These are phyloP conservation scores for Scelioninae gen. 1 DNA, from an alignment of 2,888 invertebrate species.

Conservation along the genomic window DNA sequence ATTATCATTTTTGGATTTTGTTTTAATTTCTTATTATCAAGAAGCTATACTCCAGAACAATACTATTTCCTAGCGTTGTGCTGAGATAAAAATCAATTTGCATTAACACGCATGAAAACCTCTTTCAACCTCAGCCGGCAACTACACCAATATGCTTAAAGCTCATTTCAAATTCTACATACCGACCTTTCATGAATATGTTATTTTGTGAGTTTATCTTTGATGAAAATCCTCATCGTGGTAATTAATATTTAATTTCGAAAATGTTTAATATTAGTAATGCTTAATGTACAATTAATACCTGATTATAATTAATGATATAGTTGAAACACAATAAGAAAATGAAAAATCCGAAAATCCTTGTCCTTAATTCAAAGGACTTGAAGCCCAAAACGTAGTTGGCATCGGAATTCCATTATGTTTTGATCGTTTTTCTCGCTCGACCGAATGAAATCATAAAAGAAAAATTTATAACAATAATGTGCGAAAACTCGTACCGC, in stretches of 20 bases:
- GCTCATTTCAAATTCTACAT: background rate
- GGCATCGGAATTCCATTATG: constrained; percentile 14
- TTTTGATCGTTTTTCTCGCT: constrained; percentile 7
- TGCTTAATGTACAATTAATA: no score
- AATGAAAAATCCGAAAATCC: background rate
- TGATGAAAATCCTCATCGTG: background rate
- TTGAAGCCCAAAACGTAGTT: background rate
- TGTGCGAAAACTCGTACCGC: constrained; percentile 11
- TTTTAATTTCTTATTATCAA: no score
- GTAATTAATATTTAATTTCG: background rate
- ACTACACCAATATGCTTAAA: background rate
- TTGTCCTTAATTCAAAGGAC: background rate
- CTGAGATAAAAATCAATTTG: constrained; percentile 43
- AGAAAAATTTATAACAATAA: constrained; percentile 32
- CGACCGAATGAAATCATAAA: constrained; percentile 30
- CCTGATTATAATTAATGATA: no score
- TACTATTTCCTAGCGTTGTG: no score
- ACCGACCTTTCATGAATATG: background rate
- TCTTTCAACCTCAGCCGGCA: constrained; percentile 28
- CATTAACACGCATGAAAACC: constrained; percentile 55
- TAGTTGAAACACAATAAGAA: no score
- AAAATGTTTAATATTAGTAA: no score
- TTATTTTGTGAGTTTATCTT: background rate
- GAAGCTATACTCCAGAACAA: no score
- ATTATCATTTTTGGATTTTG: no score